Evolutionary conservation across 2,888 invertebrate species (phyloP), one percentile per base, ranked within the genome.

Genomic region (Lypha dubia): DNA sequence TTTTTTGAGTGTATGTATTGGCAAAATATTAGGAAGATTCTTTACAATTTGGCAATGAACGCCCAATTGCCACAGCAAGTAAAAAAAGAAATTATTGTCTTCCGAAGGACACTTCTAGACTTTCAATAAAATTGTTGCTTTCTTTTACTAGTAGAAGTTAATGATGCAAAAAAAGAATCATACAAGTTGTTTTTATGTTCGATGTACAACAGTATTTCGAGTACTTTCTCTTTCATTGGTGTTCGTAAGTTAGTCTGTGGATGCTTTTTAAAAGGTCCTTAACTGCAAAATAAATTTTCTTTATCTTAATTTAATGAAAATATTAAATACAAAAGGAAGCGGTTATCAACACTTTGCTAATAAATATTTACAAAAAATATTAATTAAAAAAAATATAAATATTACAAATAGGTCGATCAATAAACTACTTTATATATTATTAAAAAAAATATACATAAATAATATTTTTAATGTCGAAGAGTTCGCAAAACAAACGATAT

Each of bases 151-250:
- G 28, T 28, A n/a, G n/a, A n/a, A n/a, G 28, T 38, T 41, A 4
- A 15, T 53, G 20, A 32, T 20, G 5, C 0, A 44, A 35, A 58
- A 5, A 63, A 5, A 8, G 41, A 56, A 41, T 83, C 76, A 67
- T 24, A 73, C 77, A 83, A 53, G 83, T 83, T 83, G 77, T 79
- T 68, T 79, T 83, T 83, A 71, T 60, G 83, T 83, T 83, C 35
- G 62, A 77, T 44, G 24, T 49, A 3, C 32, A 49, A 1, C 15
- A 7, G 17, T 35, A 22, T 28, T 38, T 8, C 13, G 49, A 49
- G 20, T 32, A 65, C 7, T 28, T 28, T 28, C 44, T 28, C 24
- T 63, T 63, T 9, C 9, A 32, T 20, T 20, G 17, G 8, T 22
- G 58, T 28, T 24, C 24, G 17, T 44, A 44, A 17, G 28, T 28